Conservation (phyloP, 2,797 vertebrate genomes). For the Neomorphus geoffroyi region DNA sequence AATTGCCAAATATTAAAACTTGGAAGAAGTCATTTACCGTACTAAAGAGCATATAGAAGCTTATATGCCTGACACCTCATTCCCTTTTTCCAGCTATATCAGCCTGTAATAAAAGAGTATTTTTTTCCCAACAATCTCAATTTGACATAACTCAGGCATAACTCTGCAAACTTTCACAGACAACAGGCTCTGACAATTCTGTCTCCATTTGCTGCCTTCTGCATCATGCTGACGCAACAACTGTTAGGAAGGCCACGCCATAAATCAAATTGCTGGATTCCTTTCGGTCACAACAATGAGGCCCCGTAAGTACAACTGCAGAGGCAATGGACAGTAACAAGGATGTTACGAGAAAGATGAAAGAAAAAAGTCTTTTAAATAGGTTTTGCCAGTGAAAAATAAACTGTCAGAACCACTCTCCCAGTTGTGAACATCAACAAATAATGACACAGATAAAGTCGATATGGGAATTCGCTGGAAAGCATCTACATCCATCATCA, state of each 20-base stretch:
- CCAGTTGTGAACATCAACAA: not conserved
- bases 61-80: not conserved
- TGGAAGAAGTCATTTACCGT: not conserved
- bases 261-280: not conserved
- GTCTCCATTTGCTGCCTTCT: not conserved
- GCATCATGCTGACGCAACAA: not conserved
- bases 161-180: not conserved
- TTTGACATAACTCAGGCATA: not conserved
- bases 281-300: not conserved
- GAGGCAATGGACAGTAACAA: not conserved
- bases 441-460: not conserved
- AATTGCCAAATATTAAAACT: not conserved
- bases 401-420: not conserved
- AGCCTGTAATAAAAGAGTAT: not conserved
- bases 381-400: not conserved
- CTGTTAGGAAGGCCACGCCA: not conserved
- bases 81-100: not conserved
- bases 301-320: not conserved
- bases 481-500: not conserved
- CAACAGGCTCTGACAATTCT: not conserved
- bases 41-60: fast-evolving
- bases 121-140: not conserved
- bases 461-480: not conserved
- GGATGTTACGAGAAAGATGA: not conserved
- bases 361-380: not conserved